Percentiles rank a stretch among this genome's conserved stretches.
These are phyloP conservation scores for Plebejus argus DNA, from an alignment of 2,888 invertebrate species.

Conservation along the genomic window DNA sequence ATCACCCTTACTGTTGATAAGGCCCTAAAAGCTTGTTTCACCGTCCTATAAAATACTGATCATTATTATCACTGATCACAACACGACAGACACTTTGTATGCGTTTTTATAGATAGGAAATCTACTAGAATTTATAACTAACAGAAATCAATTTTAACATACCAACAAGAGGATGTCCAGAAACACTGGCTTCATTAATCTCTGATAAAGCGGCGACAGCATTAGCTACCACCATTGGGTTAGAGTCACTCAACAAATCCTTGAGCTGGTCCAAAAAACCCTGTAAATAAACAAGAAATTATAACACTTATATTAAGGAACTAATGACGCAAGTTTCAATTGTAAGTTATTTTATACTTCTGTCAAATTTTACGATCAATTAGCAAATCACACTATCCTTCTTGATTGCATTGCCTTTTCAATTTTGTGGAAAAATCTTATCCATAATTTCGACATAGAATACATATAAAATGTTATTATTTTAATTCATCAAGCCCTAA, in stretches of 20 bases:
- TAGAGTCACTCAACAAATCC: constrained; percentile 98
- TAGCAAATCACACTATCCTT: no score
- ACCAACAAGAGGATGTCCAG: constrained; percentile 95
- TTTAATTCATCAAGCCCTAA: no score
- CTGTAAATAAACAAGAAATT: constrained; percentile 80
- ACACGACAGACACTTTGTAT: no score
- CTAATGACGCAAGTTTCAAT: no score
- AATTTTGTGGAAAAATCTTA: background rate
- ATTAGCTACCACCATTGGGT: constrained; percentile 99
- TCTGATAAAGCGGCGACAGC: constrained; percentile 99
- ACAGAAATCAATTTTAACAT: constrained; percentile 44
- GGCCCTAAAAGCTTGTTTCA: no score
- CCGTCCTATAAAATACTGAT: no score
- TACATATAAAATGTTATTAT: background rate
- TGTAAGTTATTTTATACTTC: no score
- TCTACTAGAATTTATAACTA: background rate
- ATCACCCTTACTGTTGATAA: no score
- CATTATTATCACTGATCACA: no score
- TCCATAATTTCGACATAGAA: background rate
- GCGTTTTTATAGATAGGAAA: background rate
- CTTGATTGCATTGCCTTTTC: no score
- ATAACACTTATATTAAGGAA: background rate
- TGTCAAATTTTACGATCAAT: no score
- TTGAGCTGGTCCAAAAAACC: constrained; percentile 98
- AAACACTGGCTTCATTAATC: constrained; percentile 98